Evolutionary conservation across 2,888 invertebrate species (phyloP), one percentile per base, ranked within the genome.

Genomic region (Trilocha varians): DNA sequence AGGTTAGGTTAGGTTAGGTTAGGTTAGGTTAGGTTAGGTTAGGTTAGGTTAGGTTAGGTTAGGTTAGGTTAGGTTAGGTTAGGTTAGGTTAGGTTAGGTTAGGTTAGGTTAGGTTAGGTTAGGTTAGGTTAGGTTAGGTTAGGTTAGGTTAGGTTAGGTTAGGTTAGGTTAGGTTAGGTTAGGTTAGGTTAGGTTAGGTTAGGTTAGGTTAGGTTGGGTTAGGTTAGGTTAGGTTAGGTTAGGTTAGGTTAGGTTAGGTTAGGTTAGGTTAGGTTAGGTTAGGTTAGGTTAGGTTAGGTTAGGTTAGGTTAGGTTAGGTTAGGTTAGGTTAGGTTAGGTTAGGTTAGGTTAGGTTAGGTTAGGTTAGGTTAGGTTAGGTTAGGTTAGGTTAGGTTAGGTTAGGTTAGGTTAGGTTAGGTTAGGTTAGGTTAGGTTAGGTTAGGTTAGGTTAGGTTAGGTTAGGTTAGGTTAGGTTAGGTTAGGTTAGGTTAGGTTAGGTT

Each of bases 281-380:
- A 48, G 51, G 48, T 48, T 51, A 48, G 52, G 51, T 47, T 51
- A 48, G 47, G 50, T 46, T n/a, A n/a, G n/a, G n/a, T 46, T n/a
- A 42, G 48, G 46, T 46, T 43, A 42, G 45, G 47, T 47, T 46
- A 45, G 42, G 46, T 46, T 43, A 36, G 43, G 46, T 44, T 46
- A 49, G 44, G 48, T 49, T 47, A 48, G 47, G 49, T 49, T 44
- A 45, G 43, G 50, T 44, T 41, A 40, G 46, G 49, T 43, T 43
- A 37, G 33, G 43, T 40, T 41, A 43, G 46, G 44, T 45, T 46
- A 42, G 43, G 49, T 45, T 47, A 38, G 37, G 44, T 45, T 43
- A 46, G 43, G 35, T 39, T 41, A 42, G 40, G 39, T 38, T 36
- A 44, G 42, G 42, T n/a, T n/a, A 42, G 43, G 40, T 39, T 45